Evolutionary conservation across 2,113 vertebrate species (phyloP).

Genomic region (Mormyrus lacerda): DNA sequence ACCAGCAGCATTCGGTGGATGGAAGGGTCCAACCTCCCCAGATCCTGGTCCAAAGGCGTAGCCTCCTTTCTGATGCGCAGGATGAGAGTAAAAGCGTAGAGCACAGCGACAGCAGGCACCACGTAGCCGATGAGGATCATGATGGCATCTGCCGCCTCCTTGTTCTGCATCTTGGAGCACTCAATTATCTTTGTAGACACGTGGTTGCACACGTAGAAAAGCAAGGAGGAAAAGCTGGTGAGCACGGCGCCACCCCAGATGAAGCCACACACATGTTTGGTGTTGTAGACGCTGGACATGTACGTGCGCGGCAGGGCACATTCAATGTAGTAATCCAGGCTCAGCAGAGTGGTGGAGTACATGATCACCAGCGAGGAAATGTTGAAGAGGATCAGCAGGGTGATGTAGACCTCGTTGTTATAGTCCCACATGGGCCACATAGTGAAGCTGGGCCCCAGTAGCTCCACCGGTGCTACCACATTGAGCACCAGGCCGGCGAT

Average conservation of each 20-base stretch:
- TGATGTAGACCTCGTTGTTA: slow-evolving; percentile 80
- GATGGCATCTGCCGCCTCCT: slow-evolving; percentile 83
- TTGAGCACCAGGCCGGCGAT: slow-evolving; percentile 86
- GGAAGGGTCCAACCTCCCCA: slow-evolving; percentile 75
- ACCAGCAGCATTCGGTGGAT: slow-evolving; percentile 83
- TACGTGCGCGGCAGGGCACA: slow-evolving; percentile 87
- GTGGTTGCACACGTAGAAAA: slow-evolving; percentile 91
- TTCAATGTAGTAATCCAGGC: slow-evolving; percentile 93
- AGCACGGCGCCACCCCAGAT: slow-evolving; percentile 95
- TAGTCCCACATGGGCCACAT: slow-evolving; percentile 82
- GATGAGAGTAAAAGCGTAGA: slow-evolving; percentile 80
- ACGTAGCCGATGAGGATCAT: slow-evolving; percentile 90
- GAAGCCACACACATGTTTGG: slow-evolving; percentile 90
- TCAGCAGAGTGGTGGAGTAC: slow-evolving; percentile 91
- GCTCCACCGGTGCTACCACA: slow-evolving; percentile 73
- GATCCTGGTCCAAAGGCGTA: slow-evolving; percentile 83
- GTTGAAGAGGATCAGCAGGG: slow-evolving; percentile 88
- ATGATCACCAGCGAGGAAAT: slow-evolving; percentile 85
- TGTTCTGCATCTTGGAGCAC: slow-evolving; percentile 92
- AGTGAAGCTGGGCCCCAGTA: slow-evolving; percentile 76
- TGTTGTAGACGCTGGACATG: slow-evolving; percentile 96
- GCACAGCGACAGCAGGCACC: slow-evolving; percentile 76
- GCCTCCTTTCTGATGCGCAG: slow-evolving; percentile 78
- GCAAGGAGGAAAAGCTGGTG: slow-evolving; percentile 90
- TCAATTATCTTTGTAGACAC: slow-evolving; percentile 84